These are phyloP conservation scores for Tyto alba DNA, from an alignment of 2,113 vertebrate genomes.

Conservation along the genomic window DNA sequence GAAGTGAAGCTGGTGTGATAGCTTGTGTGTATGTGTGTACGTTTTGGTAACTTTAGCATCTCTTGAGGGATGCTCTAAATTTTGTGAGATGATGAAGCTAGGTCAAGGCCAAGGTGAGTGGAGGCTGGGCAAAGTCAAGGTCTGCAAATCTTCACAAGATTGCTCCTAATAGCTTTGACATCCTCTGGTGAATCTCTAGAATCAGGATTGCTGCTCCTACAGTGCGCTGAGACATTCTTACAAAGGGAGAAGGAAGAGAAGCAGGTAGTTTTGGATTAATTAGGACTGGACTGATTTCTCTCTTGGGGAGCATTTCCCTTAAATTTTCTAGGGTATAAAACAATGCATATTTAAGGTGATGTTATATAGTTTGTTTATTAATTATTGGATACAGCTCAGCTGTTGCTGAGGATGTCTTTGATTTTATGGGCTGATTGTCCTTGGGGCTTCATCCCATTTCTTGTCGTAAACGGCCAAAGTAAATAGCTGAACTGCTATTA, in stretches of 20 bases:
- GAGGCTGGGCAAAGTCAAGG: not conserved
- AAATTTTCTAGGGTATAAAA: not conserved
- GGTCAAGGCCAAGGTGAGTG: not conserved
- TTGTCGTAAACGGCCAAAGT: not conserved
- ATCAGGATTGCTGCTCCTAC: not conserved
- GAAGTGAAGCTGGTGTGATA: not conserved
- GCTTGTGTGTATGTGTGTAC: not conserved
- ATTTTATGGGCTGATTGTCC: not conserved
- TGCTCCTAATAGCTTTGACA: not conserved
- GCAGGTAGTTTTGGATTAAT: not conserved
- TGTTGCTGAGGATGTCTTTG: not conserved
- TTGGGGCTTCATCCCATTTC: not conserved
- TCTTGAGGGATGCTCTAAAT: not conserved
- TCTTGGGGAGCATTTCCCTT: not conserved
- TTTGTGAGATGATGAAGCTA: not conserved
- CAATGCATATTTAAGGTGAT: not conserved
- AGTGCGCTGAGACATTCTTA: fast-evolving
- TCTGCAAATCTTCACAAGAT: not conserved
- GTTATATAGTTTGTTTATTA: not conserved
- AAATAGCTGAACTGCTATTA: not conserved
- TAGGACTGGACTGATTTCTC: not conserved
- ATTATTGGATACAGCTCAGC: not conserved
- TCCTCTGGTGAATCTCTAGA: not conserved
- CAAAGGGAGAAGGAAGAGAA: not conserved
- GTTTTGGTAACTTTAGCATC: not conserved